Base-by-base conservation (phyloP, 2,797 vertebrate genomes). In the Staurois parvus region DNA sequence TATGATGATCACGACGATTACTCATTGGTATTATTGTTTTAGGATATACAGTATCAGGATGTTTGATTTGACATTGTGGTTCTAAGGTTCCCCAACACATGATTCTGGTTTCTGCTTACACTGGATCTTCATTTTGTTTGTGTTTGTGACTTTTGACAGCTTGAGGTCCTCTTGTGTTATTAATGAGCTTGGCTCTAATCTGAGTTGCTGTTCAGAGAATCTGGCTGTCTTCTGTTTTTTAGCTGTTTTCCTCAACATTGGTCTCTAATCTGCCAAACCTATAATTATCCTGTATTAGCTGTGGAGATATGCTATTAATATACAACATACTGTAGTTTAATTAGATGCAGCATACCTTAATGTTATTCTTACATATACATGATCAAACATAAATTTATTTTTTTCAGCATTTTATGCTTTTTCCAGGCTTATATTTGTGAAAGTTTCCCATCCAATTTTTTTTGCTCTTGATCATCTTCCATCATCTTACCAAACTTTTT, bases 161-260 rank as follows among this genome's bases (percentile, higher is more conserved):
- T 66, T 73, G 72, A 74, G 59, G 72, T 56, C 52, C 72, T 75
- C 56, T 75, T 74, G 26, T 82, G 80, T 75, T 82, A 67, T 82
- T 82, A 66, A 82, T 82, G 72, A 74, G 56, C 56, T 73, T 82
- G 72, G 80, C 80, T 82, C 56, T 82, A 59, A 64, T 82, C 37
- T 42, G 45, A 37, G n/a, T 66, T 24, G 29, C 80, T 75, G 80
- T 82, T 66, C 80, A 74, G 26, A 75, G 59, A 45, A 59, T 82
- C 56, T 73, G 81, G 8, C 37, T 37, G 37, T 72, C 81, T 83
- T 75, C 81, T 74, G 81, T 56, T 74, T 82, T 26, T 42, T 64
- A 82, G 56, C 34, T 74, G 80, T 83, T 83, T n/a, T 59, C 72
- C 59, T 75, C 56, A 74, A 75, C 59, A 83, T 83, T 66, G 40